Percentiles rank a stretch among this genome's conserved stretches.
Evolutionary conservation across 30 jellyfish, hydroid and myxozoan genomes (phyloP).

Genomic region (Mastigias papua): DNA sequence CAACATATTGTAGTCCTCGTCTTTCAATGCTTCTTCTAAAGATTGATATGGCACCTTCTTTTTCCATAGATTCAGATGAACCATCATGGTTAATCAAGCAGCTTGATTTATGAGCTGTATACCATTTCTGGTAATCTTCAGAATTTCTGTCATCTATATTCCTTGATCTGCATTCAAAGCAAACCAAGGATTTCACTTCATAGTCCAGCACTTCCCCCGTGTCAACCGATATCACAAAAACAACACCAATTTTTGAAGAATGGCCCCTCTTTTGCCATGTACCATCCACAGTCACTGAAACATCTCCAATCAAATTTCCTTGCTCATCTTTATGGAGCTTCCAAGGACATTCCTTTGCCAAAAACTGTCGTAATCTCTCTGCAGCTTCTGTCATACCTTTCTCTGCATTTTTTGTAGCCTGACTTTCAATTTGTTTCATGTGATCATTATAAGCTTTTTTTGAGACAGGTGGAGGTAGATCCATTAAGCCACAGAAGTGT

Average conservation of each 20-base stretch:
- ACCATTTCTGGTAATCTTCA: conserved; percentile 15
- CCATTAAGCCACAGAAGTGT: conserved; percentile 40
- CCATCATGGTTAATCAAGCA: conserved; percentile 59
- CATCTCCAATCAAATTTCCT: conserved; percentile 16
- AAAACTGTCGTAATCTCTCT: background rate
- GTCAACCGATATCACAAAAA: conserved; percentile 19
- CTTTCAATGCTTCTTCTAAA: conserved; percentile 14
- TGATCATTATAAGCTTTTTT: conserved; percentile 7
- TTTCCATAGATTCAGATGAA: conserved; percentile 60
- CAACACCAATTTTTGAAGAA: conserved; percentile 32
- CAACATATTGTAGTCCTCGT: conserved; percentile 18
- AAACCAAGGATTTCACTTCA: conserved; percentile 9
- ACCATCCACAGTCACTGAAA: conserved; percentile 32
- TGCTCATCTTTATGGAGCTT: background rate
- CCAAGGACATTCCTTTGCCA: conserved; percentile 11
- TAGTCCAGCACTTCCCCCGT: conserved; percentile 49
- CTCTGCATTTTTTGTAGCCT: background rate
- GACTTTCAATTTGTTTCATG: conserved; percentile 1
- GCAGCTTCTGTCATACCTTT: conserved; percentile 19
- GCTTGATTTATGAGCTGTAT: background rate
- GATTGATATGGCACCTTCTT: conserved; percentile 41
- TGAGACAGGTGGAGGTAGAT: conserved; percentile 27
- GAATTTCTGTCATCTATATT: conserved; percentile 7
- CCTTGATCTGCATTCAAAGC: conserved; percentile 20
- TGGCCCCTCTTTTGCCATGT: conserved; percentile 48